A percentile compares a stretch with the other conserved stretches of the same genome.
Conservation (phyloP, 2,888 invertebrate genomes). For the Athalia circularis region DNA sequence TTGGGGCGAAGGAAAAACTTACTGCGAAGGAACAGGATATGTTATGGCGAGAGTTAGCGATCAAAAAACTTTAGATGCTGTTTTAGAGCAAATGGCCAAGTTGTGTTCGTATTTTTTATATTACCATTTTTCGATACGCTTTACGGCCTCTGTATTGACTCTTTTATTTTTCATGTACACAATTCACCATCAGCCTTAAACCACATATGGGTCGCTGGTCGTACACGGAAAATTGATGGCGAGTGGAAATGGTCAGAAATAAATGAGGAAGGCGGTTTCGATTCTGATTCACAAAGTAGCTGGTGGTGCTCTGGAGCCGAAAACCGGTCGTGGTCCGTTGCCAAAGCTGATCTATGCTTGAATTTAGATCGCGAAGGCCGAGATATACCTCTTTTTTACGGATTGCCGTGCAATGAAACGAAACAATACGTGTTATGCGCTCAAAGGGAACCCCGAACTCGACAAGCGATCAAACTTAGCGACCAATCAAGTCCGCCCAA, state of each 20-base stretch:
- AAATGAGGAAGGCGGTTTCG: slow-evolving; percentile 34
- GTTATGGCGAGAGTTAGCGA: too few relatives aligned
- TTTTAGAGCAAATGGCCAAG: too few relatives aligned
- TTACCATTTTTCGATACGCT: too few relatives aligned
- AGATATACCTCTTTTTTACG: slow-evolving; percentile 55
- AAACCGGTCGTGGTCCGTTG: slow-evolving; percentile 48
- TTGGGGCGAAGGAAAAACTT: too few relatives aligned
- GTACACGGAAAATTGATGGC: slow-evolving; percentile 47
- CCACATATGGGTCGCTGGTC: slow-evolving; percentile 56
- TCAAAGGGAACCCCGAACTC: too few relatives aligned
- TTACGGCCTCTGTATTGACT: too few relatives aligned
- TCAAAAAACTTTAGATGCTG: too few relatives aligned
- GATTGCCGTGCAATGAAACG: slow-evolving; percentile 51
- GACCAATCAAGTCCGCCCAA: too few relatives aligned
- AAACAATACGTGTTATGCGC: slow-evolving; percentile 52
- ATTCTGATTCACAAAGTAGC: neutral
- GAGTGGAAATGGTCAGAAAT: slow-evolving; percentile 56
- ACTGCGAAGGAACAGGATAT: too few relatives aligned
- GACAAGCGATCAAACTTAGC: too few relatives aligned
- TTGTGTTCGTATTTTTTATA: too few relatives aligned
- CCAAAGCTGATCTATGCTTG: slow-evolving; percentile 3
- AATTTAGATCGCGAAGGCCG: slow-evolving; percentile 56
- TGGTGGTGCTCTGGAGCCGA: slow-evolving; percentile 55
- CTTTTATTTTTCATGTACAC: slow-evolving; percentile 38
- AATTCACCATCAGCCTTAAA: slow-evolving; percentile 49